Conservation (phyloP, 2,113 vertebrate genomes). For the Pelusios castaneus region DNA sequence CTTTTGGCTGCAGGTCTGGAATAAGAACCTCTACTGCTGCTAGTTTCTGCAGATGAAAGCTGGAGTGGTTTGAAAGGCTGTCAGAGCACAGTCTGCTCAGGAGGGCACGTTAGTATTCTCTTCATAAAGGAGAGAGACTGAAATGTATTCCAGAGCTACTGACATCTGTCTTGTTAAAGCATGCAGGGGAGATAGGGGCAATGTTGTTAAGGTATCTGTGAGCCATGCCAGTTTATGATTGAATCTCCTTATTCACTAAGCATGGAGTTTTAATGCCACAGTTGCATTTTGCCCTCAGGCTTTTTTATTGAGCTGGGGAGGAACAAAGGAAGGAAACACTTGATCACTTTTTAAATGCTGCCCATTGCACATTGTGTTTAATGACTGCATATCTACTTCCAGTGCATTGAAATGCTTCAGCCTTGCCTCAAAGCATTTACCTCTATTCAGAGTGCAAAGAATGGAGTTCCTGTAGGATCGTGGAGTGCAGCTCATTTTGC, state of each 20-base stretch:
- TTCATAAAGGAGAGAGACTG: neutral
- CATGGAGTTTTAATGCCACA: neutral
- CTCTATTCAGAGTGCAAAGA: conserved; percentile 54
- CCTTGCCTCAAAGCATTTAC: conserved; percentile 21
- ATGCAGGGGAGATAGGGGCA: neutral
- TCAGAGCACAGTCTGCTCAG: rapidly evolving
- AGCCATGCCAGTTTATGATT: neutral
- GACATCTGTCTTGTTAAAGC: neutral
- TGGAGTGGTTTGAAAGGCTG: neutral
- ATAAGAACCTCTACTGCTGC: neutral
- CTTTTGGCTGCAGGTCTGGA: neutral
- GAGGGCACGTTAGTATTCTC: neutral
- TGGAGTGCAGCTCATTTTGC: conserved; percentile 46
- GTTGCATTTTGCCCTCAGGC: conserved; percentile 12
- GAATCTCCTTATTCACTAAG: neutral
- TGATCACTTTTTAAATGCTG: conserved; percentile 43
- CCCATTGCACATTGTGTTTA: conserved; percentile 9
- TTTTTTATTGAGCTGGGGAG: conserved; percentile 34
- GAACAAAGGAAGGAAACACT: conserved; percentile 55
- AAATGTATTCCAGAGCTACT: neutral
- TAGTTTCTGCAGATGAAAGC: neutral
- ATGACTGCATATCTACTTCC: conserved; percentile 34
- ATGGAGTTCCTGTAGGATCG: conserved; percentile 55
- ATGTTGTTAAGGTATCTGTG: neutral
- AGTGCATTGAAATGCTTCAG: neutral